A percentile compares a stretch with the other conserved stretches of the same genome.
Conservation (phyloP, 2,113 vertebrate genomes). For the Puma concolor region DNA sequence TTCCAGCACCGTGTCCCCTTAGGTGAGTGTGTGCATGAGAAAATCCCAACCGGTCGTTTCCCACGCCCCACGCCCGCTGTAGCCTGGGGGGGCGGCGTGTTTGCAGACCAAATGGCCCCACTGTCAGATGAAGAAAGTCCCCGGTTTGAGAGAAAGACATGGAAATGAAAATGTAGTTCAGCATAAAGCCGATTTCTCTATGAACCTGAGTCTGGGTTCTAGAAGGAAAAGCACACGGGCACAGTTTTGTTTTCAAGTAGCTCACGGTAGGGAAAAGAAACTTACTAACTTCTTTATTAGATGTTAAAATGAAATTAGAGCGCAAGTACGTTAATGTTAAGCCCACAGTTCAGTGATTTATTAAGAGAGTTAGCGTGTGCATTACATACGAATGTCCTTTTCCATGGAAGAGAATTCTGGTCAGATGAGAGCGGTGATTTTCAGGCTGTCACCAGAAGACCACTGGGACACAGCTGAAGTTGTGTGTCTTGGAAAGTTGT, state of each 20-base stretch:
- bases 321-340: not conserved
- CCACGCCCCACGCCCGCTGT: not conserved
- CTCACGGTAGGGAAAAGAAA: not conserved
- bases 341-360: not conserved
- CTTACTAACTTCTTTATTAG: not conserved
- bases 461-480: not conserved
- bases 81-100: not conserved
- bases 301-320: not conserved
- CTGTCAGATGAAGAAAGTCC: not conserved
- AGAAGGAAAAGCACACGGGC: not conserved
- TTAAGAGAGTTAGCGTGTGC: not conserved
- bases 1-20: not conserved
- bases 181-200: not conserved
- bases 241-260: not conserved
- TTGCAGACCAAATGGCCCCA: not conserved
- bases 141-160: not conserved
- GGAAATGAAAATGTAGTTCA: conserved; percentile 11
- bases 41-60: not conserved
- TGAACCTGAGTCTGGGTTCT: not conserved
- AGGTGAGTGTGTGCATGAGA: not conserved
- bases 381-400: not conserved
- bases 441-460: not conserved
- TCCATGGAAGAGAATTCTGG: not conserved
- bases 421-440: not conserved
- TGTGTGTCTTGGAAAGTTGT: not conserved